phyloP scores from a whole-genome alignment of 2,113 vertebrate genomes.

The Phaethornis superciliosus region DNA sequence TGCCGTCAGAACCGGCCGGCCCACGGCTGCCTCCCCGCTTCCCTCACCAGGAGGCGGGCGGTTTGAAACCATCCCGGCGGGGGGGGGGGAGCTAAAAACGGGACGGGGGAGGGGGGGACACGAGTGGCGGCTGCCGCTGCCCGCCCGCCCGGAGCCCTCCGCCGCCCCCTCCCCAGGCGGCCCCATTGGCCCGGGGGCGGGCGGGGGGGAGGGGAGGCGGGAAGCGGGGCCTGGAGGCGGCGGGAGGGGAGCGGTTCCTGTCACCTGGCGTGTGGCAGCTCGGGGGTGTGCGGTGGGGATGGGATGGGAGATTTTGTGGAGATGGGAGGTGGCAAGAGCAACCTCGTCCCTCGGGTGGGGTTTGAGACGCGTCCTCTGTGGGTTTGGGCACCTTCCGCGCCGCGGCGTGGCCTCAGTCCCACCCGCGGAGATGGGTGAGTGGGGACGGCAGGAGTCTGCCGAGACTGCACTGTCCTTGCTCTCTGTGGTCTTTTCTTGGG shows the following conservation, averaged over 20 bases:
- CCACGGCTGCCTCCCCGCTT: not conserved
- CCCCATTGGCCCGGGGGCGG: not conserved
- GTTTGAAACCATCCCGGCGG: not conserved
- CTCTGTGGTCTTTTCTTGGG: rapidly evolving
- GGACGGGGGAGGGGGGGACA: too few species aligned
- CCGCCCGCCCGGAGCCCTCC: not conserved
- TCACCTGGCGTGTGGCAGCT: not conserved
- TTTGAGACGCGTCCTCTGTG: rapidly evolving
- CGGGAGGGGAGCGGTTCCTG: not conserved
- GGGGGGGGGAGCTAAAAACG: too few species aligned
- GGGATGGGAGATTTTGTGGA: too few species aligned
- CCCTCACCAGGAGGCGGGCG: conserved; percentile 8
- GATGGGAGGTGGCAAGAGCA: not conserved
- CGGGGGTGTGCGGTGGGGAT: not conserved
- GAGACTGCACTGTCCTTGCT: not conserved
- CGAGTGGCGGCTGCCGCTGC: not conserved
- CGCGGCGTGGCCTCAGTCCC: rapidly evolving
- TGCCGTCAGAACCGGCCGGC: not conserved
- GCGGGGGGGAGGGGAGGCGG: not conserved
- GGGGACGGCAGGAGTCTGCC: too few species aligned
- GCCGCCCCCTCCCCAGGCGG: not conserved
- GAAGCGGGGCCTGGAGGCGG: not conserved
- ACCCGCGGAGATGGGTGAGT: not conserved
- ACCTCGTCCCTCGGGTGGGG: rapidly evolving
- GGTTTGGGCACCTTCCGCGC: rapidly evolving